Base-by-base conservation (phyloP, 1,140 invertebrate species). In the Aplysia californica region DNA sequence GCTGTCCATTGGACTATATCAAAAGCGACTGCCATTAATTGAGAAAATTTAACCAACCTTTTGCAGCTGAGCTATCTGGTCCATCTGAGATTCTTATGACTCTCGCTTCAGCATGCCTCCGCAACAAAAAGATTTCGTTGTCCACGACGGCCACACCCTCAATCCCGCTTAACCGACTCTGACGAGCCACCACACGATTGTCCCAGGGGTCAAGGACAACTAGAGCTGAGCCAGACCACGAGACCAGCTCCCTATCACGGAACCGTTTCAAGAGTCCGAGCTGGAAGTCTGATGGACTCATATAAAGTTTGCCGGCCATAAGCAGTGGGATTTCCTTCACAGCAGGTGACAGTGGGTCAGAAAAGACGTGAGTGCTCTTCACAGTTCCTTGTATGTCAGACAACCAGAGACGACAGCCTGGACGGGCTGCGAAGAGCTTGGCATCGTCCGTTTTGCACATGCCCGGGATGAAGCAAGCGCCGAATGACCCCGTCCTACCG, bases 281-380 rank as follows among this genome's bases (percentile, higher is more conserved):
- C 76, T 93, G 93, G 38, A 80, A 71, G 10, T 83, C 81, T n/a
- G 65, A 41, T 33, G 67, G 64, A 58, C 29, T 38, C 29, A 58
- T 35, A 26, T 66, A 35, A 20, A 59, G 23, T 33, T 77, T 79
- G 38, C 75, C 68, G 2, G 70, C 58, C 29, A 55, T 65, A 23
- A 84, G 68, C 3, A 87, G 56, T 4, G 78, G 80, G 38, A 88
- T 83, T 36, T 84, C 77, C 15, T 59, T 67, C 23, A 80, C 71
- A 10, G 70, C 44, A 0, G 76, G 36, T 23, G 70, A 92, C 90
- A 83, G 92, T 90, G 79, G 92, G 91, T 81, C 94, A 91, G 95
- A 95, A 85, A 96, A 96, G 20, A 96, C 92, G 36, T 95, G 89
- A 0, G 96, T 97, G 90, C 95, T 94, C n/a, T 92, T 87, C n/a